Conservation (phyloP, 2,888 invertebrate genomes). For the Digitonthophagus gazella region DNA sequence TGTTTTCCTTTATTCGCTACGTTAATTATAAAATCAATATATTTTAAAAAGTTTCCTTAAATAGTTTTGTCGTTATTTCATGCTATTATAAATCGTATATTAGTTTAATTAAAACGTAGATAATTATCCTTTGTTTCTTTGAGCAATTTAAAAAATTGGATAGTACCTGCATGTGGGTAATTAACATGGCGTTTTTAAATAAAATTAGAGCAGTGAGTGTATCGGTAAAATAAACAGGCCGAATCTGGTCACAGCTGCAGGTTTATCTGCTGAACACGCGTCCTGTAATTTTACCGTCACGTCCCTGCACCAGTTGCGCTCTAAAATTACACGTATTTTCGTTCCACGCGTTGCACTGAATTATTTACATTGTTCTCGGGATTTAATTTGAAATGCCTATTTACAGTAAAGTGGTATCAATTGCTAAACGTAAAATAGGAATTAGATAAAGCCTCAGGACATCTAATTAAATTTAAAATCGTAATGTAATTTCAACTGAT, state of each 20-base stretch:
- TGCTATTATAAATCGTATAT: too few species aligned
- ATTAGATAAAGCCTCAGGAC: too few species aligned
- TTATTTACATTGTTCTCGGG: neutral
- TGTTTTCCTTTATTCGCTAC: too few species aligned
- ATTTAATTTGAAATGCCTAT: neutral
- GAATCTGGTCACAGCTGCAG: neutral
- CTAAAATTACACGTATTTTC: neutral
- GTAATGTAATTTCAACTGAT: too few species aligned
- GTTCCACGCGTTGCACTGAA: neutral
- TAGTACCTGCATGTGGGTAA: too few species aligned
- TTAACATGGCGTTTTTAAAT: neutral
- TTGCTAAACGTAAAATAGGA: neutral
- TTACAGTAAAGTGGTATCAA: neutral
- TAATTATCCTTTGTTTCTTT: too few species aligned
- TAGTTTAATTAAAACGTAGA: too few species aligned
- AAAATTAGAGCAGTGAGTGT: neutral
- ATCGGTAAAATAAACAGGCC: neutral
- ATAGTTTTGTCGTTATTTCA: too few species aligned
- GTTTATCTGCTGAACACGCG: neutral
- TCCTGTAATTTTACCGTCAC: neutral
- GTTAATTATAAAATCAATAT: too few species aligned
- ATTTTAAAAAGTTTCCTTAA: too few species aligned
- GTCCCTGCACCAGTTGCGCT: neutral
- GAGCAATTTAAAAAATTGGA: too few species aligned
- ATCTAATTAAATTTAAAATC: too few species aligned